These are phyloP conservation scores for Novumbra hubbsi DNA, from an alignment of 2,797 vertebrate genomes.

Conservation along the genomic window DNA sequence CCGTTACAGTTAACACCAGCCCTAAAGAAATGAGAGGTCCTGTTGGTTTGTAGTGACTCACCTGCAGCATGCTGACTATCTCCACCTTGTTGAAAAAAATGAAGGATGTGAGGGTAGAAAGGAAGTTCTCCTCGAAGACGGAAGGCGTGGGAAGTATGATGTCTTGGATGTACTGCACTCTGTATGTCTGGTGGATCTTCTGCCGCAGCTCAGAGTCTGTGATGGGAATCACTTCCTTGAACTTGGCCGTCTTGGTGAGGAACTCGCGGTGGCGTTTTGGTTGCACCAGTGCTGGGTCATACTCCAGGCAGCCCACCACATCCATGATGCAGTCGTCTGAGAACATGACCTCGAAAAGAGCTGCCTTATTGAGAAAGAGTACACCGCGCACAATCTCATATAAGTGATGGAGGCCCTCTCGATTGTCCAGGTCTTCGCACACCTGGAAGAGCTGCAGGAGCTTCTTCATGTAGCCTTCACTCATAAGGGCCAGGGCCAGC, in stretches of 20 bases:
- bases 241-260: constrained; percentile 98
- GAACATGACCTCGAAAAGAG: constrained; percentile 99
- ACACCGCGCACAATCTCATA: constrained; percentile 97
- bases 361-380: constrained; percentile 98
- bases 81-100: constrained; percentile 99
- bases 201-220: constrained; percentile 98
- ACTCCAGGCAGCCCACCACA: constrained; percentile 98
- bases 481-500: constrained; percentile 93
- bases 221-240: constrained; percentile 99
- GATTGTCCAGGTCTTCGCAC: constrained; percentile 94
- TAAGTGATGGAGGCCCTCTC: constrained; percentile 95
- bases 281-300: constrained; percentile 94
- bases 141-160: constrained; percentile 98
- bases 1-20: not conserved
- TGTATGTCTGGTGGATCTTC: constrained; percentile 99
- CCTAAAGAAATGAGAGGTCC: not conserved
- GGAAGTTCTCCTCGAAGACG: constrained; percentile 99
- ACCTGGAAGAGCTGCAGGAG: constrained; percentile 94
- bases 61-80: constrained; percentile 99
- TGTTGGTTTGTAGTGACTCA: constrained; percentile 63
- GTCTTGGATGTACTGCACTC: constrained; percentile 99
- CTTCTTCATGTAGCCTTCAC: constrained; percentile 97
- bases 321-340: constrained; percentile 99
- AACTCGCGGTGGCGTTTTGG: constrained; percentile 96
- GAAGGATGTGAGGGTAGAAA: constrained; percentile 98